Evolutionary conservation across 37 sponge, comb jelly and placozoan genomes (phyloP).

Genomic region (Eunapius fragilis): DNA sequence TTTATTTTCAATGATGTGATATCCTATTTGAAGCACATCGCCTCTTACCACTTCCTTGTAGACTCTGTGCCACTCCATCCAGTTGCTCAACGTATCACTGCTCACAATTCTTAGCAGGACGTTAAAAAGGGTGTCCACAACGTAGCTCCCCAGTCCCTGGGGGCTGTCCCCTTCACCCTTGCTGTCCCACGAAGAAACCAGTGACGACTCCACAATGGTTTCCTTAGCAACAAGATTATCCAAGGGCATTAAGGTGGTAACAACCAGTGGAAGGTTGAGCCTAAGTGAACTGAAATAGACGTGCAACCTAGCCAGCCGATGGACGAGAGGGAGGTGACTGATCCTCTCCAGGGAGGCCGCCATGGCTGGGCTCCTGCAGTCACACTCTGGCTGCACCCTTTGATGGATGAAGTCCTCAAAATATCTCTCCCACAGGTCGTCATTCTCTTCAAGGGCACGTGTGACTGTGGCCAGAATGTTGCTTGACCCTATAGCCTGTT

Average conservation of each 20-base stretch:
- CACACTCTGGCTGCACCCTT: constrained; percentile 48
- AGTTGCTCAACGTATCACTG: constrained; percentile 36
- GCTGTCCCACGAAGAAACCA: constrained; percentile 7
- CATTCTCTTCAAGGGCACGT: constrained; percentile 24
- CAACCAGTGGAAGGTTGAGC: constrained; percentile 64
- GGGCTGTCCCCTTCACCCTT: background rate
- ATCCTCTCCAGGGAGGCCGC: constrained; percentile 28
- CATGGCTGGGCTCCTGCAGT: constrained; percentile 28
- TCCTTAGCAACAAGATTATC: constrained; percentile 33
- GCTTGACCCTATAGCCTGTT: background rate
- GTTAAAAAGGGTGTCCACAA: background rate
- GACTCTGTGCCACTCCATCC: constrained; percentile 18
- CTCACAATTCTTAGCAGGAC: constrained; percentile 36
- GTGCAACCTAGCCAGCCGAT: constrained; percentile 55
- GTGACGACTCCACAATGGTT: constrained; percentile 1
- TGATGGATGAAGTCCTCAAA: constrained; percentile 60
- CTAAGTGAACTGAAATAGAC: constrained; percentile 54
- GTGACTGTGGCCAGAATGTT: constrained; percentile 27
- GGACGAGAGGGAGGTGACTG: background rate
- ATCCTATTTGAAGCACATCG: background rate
- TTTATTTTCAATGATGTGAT: background rate
- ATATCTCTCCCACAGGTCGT: constrained; percentile 56
- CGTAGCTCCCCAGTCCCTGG: constrained; percentile 14
- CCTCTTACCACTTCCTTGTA: background rate
- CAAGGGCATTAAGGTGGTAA: constrained; percentile 63